phyloP scores from a whole-genome alignment of 2,113 vertebrate species.

The Prolemur simus region DNA sequence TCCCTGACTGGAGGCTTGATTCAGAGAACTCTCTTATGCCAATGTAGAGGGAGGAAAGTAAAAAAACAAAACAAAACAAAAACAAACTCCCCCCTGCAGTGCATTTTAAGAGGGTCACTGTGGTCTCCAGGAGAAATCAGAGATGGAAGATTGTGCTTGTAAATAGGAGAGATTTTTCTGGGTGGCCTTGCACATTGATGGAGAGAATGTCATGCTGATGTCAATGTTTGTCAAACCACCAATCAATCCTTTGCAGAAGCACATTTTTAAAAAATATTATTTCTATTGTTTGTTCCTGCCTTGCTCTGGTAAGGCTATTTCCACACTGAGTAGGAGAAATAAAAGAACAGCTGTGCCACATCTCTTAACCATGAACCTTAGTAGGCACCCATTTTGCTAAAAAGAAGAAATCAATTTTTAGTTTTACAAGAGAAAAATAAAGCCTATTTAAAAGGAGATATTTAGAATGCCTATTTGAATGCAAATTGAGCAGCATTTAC shows the following conservation, averaged over 20 bases:
- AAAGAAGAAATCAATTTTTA: conserved; percentile 62
- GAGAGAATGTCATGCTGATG: conserved; percentile 49
- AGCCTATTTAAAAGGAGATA: conserved; percentile 52
- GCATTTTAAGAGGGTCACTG: conserved; percentile 23
- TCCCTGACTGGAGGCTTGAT: neutral
- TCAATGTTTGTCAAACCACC: conserved; percentile 49
- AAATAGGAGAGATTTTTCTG: conserved; percentile 3
- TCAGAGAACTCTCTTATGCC: neutral
- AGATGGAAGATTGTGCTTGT: neutral
- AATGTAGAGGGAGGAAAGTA: neutral
- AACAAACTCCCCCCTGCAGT: neutral
- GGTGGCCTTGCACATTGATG: conserved; percentile 1
- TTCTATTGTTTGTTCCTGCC: conserved; percentile 56
- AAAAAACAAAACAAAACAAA: neutral
- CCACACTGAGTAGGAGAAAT: conserved; percentile 35
- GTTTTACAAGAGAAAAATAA: conserved; percentile 56
- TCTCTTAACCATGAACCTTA: conserved; percentile 51
- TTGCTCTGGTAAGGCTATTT: conserved; percentile 39
- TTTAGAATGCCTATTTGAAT: conserved; percentile 58
- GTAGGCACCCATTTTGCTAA: conserved; percentile 33
- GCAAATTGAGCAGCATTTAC: conserved; percentile 54
- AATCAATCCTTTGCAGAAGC: conserved; percentile 42
- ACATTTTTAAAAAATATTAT: conserved; percentile 1
- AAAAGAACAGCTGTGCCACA: conserved; percentile 54
- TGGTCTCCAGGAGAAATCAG: neutral